Evolutionary conservation across 2,797 vertebrate species (phyloP).

Genomic region (Pseudochaenichthys georgianus): DNA sequence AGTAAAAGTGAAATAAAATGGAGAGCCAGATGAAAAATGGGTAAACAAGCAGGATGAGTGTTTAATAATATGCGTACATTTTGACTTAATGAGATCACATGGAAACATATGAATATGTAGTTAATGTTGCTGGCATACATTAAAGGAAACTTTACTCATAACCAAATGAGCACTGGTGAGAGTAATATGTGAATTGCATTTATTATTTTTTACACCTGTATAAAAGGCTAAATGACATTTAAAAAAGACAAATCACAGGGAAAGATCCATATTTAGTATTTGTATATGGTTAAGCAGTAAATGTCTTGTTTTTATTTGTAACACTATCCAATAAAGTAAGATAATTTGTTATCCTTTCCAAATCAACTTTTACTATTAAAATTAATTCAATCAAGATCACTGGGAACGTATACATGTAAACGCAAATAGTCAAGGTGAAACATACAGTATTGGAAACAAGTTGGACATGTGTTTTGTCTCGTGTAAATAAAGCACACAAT

Average conservation of each 20-base stretch:
- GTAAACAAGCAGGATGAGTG: constrained; percentile 38
- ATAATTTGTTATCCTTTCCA: neutral
- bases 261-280: neutral
- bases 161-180: neutral
- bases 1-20: constrained; percentile 55
- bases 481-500: too few relatives aligned
- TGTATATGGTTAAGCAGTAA: neutral
- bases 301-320: neutral
- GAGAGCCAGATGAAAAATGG: constrained; percentile 32
- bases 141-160: constrained; percentile 9
- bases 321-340: neutral
- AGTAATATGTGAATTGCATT: neutral
- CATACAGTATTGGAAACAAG: too few relatives aligned
- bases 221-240: too few relatives aligned
- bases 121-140: neutral
- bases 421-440: too few relatives aligned
- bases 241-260: neutral
- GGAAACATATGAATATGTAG: constrained; percentile 25
- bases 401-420: too few relatives aligned
- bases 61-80: constrained; percentile 43
- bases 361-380: neutral
- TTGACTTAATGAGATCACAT: constrained; percentile 37
- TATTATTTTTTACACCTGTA: too few relatives aligned
- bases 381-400: too few relatives aligned
- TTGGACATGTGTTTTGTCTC: too few relatives aligned